phyloP scores from a whole-genome alignment of 2,113 vertebrate species.

The Microcebus griseorufus region DNA sequence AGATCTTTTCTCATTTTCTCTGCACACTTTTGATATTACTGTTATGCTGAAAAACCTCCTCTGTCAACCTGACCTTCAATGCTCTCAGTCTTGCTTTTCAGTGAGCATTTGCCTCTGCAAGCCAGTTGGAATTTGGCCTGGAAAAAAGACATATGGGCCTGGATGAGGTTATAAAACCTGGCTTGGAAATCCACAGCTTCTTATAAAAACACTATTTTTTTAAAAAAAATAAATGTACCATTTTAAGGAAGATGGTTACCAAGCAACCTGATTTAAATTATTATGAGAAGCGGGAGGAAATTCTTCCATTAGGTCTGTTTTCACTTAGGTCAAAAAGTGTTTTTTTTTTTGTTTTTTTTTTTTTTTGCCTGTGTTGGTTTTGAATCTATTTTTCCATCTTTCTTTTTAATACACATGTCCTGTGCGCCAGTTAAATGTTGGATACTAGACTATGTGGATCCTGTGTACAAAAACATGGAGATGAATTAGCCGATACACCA shows the following conservation, averaged over 20 bases:
- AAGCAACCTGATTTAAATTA: slow-evolving; percentile 77
- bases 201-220: slow-evolving; percentile 68
- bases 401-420: neutral
- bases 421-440: neutral
- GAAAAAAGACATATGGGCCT: slow-evolving; percentile 72
- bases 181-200: slow-evolving; percentile 68
- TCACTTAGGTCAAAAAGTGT: slow-evolving; percentile 62
- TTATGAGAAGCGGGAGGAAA: slow-evolving; percentile 67
- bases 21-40: neutral
- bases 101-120: neutral
- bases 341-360: neutral
- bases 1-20: neutral
- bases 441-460: neutral
- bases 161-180: slow-evolving; percentile 69
- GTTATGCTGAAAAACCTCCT: neutral
- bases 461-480: neutral
- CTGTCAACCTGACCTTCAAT: neutral
- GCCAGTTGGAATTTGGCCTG: slow-evolving; percentile 59
- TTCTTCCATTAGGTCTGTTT: slow-evolving; percentile 72
- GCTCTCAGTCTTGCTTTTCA: neutral
- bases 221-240: slow-evolving; percentile 48
- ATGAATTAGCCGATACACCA: neutral
- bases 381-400: slow-evolving; percentile 4
- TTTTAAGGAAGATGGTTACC: slow-evolving; percentile 74
- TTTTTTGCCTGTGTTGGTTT: slow-evolving; percentile 33